Base-by-base conservation (phyloP, 2,797 vertebrate genomes). In the Propithecus deckenii region DNA sequence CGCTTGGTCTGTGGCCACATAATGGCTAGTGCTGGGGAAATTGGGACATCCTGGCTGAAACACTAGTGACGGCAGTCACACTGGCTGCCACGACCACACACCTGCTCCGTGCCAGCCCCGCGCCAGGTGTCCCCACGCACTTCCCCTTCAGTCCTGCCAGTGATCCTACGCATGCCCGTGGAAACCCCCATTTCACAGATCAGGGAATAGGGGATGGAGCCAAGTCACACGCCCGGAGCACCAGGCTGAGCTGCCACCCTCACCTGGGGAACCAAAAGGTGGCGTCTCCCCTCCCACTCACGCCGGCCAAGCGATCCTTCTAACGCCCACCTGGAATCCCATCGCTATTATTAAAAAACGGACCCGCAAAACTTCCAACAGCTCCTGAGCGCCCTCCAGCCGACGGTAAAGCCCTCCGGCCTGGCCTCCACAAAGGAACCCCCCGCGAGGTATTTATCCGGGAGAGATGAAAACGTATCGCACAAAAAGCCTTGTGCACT, bases 81-180 rank as follows among this genome's bases (percentile, higher is more conserved):
- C 2, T 38, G 41, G 65, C 22, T n/a, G 35, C 52, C 23, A 4
- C 11, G 7, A 1, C n/a, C 6, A 4, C 0, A 41, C 4, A 6
- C 30, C 59, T 9, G 11, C 61, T 28, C 59, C 1, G 0, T 11
- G 23, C 52, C 61, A 86, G 89, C 9, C 43, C 80, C 4, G 2
- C 4, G 55, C 91, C 91, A 28, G 59, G 3, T 1, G 6, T 25
- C 23, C n/a, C 28, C 0, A 0, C 2, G 38, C 43, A 25, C 15
- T 0, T 1, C 57, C 78, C 25, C 3, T 8, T 20, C 22, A 17
- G 46, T 71, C 65, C 63, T 25, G 20, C 59, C 32, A 5, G 2
- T 8, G 28, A 10, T 15, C 76, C 48, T 7, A 1, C 0, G 4
- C 13, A 9, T 0, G 8, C 25, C 6, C 0, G 0, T 38, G n/a